These are phyloP conservation scores for Calliopsis andreniformis DNA, from an alignment of 1,140 invertebrate species.

Conservation along the genomic window DNA sequence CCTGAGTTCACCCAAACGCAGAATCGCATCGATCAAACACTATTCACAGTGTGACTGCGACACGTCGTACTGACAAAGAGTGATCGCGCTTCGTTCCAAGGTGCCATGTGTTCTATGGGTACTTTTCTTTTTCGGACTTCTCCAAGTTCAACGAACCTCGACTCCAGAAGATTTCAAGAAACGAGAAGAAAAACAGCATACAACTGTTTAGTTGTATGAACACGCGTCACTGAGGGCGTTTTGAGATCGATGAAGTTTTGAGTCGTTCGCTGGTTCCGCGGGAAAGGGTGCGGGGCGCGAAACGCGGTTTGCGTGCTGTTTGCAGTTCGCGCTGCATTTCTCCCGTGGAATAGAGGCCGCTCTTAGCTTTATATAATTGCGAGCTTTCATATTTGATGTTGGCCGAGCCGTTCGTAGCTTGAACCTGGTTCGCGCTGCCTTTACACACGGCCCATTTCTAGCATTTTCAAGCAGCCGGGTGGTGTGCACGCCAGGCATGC, in stretches of 20 bases:
- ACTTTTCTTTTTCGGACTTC: constrained; percentile 42
- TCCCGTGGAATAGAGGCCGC: constrained; percentile 22
- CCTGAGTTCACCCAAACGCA: constrained; percentile 17
- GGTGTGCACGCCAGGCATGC: constrained; percentile 42
- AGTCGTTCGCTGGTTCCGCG: not conserved
- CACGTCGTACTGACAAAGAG: constrained; percentile 73
- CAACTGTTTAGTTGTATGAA: too few relatives aligned
- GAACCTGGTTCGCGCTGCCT: constrained; percentile 54
- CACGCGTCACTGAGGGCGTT: not conserved
- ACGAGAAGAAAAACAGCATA: too few relatives aligned
- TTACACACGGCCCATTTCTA: constrained; percentile 61
- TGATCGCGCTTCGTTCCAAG: constrained; percentile 58
- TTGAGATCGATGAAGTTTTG: constrained; percentile 45
- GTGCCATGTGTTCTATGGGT: constrained; percentile 54
- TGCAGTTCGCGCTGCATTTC: constrained; percentile 51
- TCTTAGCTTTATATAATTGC: constrained; percentile 69
- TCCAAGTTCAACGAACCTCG: too few relatives aligned
- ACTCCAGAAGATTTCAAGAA: too few relatives aligned
- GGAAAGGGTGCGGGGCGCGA: constrained; percentile 10
- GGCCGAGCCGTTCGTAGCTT: constrained; percentile 50
- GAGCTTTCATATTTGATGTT: constrained; percentile 70
- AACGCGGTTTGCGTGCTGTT: constrained; percentile 52
- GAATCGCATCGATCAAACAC: constrained; percentile 69
- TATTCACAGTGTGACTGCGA: constrained; percentile 63
- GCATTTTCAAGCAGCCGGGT: constrained; percentile 57